Percentiles rank a stretch among this genome's conserved stretches.
Evolutionary conservation across 2,797 vertebrate species (phyloP).

Genomic region (Psittacula derbiana): DNA sequence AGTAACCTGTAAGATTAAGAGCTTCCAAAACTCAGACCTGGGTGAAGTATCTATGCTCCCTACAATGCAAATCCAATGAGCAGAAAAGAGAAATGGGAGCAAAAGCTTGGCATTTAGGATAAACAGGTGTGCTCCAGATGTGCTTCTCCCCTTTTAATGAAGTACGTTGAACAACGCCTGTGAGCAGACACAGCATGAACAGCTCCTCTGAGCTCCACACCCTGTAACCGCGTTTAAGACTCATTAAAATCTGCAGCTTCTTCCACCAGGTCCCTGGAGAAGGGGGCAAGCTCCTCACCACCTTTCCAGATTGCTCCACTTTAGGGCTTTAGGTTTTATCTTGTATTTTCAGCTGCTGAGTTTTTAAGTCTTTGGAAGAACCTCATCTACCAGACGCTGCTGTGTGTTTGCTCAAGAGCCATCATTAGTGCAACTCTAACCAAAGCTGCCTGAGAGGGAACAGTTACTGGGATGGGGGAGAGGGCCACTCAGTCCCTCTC

Average conservation of each 20-base stretch:
- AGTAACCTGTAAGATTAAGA: background rate
- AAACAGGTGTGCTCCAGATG: background rate
- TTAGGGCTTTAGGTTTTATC: background rate
- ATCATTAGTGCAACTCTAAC: background rate
- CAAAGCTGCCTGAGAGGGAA: background rate
- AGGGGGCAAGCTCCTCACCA: background rate
- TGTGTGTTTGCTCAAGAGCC: background rate
- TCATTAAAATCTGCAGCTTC: background rate
- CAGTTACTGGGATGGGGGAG: background rate
- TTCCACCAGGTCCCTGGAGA: background rate
- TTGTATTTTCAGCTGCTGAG: background rate
- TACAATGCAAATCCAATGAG: background rate
- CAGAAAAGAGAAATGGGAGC: background rate
- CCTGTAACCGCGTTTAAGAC: background rate
- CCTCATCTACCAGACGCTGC: background rate
- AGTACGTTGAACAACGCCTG: background rate
- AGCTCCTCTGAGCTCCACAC: background rate
- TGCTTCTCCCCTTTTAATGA: background rate
- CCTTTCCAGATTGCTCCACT: background rate
- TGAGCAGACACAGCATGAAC: background rate
- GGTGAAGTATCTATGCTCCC: background rate
- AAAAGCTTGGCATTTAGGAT: background rate
- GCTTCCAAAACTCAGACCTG: background rate
- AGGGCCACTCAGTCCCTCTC: background rate
- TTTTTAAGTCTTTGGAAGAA: constrained; percentile 27